These are phyloP conservation scores for Halocaridina rubra DNA, from an alignment of 2,888 invertebrate species.

Conservation along the genomic window DNA sequence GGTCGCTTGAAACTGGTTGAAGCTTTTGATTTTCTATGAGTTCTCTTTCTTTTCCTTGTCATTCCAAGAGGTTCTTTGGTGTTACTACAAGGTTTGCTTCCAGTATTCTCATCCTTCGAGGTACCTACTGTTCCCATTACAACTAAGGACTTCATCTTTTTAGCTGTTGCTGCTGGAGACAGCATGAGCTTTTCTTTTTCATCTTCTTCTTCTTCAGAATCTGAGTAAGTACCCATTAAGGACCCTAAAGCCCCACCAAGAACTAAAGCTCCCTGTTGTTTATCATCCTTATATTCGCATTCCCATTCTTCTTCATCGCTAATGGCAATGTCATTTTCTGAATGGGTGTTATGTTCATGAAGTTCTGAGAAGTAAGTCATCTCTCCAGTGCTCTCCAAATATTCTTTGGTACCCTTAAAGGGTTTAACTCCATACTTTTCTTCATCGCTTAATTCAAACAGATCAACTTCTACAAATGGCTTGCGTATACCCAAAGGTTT, in stretches of 20 bases:
- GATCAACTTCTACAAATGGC: slow-evolving; percentile 13
- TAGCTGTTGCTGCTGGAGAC: not conserved
- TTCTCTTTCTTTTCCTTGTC: not conserved
- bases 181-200: not conserved
- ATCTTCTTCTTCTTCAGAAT: slow-evolving; percentile 70
- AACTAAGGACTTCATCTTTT: not conserved
- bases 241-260: slow-evolving; percentile 70
- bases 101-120: not conserved
- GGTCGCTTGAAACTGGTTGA: slow-evolving; percentile 55
- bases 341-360: not conserved
- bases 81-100: slow-evolving; percentile 4
- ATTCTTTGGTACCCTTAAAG: slow-evolving; percentile 46
- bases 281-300: not conserved
- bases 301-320: slow-evolving; percentile 58
- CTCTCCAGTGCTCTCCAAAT: slow-evolving; percentile 49
- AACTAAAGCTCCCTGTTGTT: not conserved
- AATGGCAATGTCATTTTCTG: slow-evolving; percentile 12
- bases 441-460: slow-evolving; percentile 30
- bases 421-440: slow-evolving; percentile 20
- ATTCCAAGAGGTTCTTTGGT: not conserved
- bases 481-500: not conserved
- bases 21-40: slow-evolving; percentile 29
- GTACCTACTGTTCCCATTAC: not conserved
- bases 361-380: slow-evolving; percentile 37
- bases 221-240: slow-evolving; percentile 74